phyloP scores from a whole-genome alignment of 2,113 vertebrate species.

The Orientallactaga bullata region DNA sequence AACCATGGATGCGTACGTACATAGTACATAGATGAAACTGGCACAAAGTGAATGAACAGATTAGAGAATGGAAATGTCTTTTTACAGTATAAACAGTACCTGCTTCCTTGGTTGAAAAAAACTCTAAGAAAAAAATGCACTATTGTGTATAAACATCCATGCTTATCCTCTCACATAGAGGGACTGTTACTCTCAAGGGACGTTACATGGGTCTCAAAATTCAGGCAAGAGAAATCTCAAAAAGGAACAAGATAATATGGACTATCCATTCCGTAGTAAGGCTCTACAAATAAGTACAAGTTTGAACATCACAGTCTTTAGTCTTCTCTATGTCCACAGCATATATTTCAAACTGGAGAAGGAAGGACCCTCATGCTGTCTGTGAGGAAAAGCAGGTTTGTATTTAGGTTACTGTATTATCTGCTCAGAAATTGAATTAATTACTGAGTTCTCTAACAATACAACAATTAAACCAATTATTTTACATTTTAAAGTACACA shows the following conservation, averaged over 20 bases:
- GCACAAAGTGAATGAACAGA: slow-evolving; percentile 38
- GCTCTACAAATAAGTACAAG: not conserved
- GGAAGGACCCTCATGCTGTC: not conserved
- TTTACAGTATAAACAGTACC: slow-evolving; percentile 27
- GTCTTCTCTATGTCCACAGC: not conserved
- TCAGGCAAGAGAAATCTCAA: not conserved
- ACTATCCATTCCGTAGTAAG: not conserved
- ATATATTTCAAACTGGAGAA: slow-evolving; percentile 46
- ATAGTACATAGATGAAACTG: slow-evolving; percentile 16
- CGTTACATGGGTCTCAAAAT: not conserved
- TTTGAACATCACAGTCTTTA: slow-evolving; percentile 10
- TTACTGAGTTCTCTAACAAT: not conserved
- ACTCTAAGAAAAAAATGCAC: slow-evolving; percentile 45
- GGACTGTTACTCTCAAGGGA: not conserved
- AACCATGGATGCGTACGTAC: not conserved
- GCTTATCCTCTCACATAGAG: not conserved
- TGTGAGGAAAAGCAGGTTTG: not conserved
- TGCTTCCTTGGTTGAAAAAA: slow-evolving; percentile 50
- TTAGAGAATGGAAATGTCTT: slow-evolving; percentile 44
- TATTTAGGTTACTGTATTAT: not conserved
- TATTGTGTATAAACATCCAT: not conserved
- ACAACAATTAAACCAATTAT: slow-evolving; percentile 49
- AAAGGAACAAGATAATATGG: slow-evolving; percentile 23
- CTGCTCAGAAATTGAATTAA: not conserved
- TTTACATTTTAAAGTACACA: slow-evolving; percentile 46